Conservation (phyloP, 2,113 vertebrate species). For the Eulemur rufifrons region DNA sequence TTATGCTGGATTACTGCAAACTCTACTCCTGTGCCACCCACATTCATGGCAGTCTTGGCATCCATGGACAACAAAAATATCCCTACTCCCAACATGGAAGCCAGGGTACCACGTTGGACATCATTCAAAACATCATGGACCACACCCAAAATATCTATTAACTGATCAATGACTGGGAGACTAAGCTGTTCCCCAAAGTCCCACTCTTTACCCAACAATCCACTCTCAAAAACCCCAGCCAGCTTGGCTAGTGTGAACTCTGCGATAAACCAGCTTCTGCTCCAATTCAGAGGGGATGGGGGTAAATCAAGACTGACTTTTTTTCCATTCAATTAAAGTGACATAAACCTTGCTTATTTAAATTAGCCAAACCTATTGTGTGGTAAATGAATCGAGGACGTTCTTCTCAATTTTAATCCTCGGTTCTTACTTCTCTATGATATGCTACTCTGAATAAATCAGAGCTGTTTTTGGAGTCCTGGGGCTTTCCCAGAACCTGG, state of each 20-base stretch:
- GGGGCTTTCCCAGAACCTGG: neutral
- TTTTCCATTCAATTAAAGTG: neutral
- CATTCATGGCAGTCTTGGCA: slow-evolving; percentile 85
- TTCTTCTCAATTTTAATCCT: neutral
- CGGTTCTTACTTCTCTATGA: slow-evolving; percentile 43
- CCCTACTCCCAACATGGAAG: slow-evolving; percentile 89
- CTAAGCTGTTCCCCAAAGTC: neutral
- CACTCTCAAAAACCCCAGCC: neutral
- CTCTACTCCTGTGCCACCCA: slow-evolving; percentile 84
- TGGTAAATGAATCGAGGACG: neutral
- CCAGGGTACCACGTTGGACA: slow-evolving; percentile 85
- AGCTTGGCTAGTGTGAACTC: neutral
- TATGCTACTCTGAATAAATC: neutral
- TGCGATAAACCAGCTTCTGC: neutral
- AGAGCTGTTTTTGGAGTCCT: neutral
- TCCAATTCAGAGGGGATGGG: neutral
- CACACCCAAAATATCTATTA: neutral
- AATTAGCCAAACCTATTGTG: neutral
- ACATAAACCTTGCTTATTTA: neutral
- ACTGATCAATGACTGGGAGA: neutral
- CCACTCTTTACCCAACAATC: neutral
- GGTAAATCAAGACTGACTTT: neutral
- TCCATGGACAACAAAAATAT: slow-evolving; percentile 88
- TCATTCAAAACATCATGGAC: slow-evolving; percentile 86
- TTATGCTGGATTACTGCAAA: slow-evolving; percentile 91